phyloP scores from a whole-genome alignment of 1,140 invertebrate genomes.

The Zaprionus lachaisei region DNA sequence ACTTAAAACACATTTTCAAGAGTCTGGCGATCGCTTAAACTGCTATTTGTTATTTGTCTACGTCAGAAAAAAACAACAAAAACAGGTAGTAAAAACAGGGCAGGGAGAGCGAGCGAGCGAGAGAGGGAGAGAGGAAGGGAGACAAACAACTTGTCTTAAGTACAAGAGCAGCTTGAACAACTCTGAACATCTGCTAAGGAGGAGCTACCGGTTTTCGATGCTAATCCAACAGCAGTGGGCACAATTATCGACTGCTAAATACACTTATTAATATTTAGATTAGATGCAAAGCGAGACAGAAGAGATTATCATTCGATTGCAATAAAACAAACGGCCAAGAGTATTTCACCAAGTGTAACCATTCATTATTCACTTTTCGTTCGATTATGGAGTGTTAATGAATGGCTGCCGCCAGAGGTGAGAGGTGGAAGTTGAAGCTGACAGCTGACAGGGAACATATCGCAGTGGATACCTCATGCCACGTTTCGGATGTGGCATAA shows the following conservation, averaged over 20 bases:
- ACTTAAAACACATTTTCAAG: slow-evolving; percentile 59
- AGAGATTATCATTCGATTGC: not conserved
- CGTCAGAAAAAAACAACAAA: slow-evolving; percentile 53
- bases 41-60: slow-evolving; percentile 66
- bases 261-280: slow-evolving; percentile 22
- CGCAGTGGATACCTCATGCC: not conserved
- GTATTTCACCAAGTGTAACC: not conserved
- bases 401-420: slow-evolving; percentile 23
- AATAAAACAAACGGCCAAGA: not conserved
- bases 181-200: slow-evolving; percentile 10
- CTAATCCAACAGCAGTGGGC: not conserved
- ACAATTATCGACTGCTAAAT: slow-evolving; percentile 37
- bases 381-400: slow-evolving; percentile 48
- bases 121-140: not conserved
- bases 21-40: slow-evolving; percentile 35
- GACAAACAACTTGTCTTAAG: slow-evolving; percentile 51
- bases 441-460: not conserved
- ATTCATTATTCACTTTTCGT: slow-evolving; percentile 1
- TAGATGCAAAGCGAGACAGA: not conserved
- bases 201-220: slow-evolving; percentile 48
- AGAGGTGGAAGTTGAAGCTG: slow-evolving; percentile 37
- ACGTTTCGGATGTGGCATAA: slow-evolving; percentile 14
- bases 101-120: not conserved
- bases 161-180: slow-evolving; percentile 22
- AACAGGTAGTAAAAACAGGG: slow-evolving; percentile 14